A percentile compares a stretch with the other conserved stretches of the same genome.
Evolutionary conservation across 2,113 vertebrate species (phyloP).

Genomic region (Halcyon malimbica): DNA sequence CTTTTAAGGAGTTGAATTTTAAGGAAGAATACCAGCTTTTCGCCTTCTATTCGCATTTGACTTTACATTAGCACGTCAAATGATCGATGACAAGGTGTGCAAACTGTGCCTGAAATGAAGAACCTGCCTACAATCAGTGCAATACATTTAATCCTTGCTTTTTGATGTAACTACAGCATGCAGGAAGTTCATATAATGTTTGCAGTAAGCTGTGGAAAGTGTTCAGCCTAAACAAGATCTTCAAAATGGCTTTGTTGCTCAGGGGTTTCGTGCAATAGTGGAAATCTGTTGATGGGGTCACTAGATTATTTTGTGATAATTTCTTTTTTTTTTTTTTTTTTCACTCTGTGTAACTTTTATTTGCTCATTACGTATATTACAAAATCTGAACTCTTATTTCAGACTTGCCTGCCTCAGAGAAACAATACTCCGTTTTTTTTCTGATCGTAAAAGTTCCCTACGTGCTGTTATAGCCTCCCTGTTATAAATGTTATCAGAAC

Average conservation of each 20-base stretch:
- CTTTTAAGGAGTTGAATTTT: conserved; percentile 16
- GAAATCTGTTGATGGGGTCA: background rate
- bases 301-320: background rate
- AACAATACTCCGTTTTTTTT: background rate
- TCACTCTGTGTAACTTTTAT: background rate
- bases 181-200: background rate
- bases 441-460: background rate
- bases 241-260: background rate
- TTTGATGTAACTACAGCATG: background rate
- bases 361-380: background rate
- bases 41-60: background rate
- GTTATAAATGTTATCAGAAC: background rate
- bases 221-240: background rate
- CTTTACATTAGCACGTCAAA: conserved; percentile 8
- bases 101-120: background rate
- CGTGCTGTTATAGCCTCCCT: background rate
- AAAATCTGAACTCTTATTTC: background rate
- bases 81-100: background rate
- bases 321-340: background rate
- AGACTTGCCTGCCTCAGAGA: background rate
- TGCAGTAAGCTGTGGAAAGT: background rate
- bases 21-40: background rate
- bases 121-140: background rate
- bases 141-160: background rate
- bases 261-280: background rate